Percentiles rank a stretch among this genome's conserved stretches.
phyloP scores from a whole-genome alignment of 2,888 invertebrate species.

The Drosophila niveifrons region DNA sequence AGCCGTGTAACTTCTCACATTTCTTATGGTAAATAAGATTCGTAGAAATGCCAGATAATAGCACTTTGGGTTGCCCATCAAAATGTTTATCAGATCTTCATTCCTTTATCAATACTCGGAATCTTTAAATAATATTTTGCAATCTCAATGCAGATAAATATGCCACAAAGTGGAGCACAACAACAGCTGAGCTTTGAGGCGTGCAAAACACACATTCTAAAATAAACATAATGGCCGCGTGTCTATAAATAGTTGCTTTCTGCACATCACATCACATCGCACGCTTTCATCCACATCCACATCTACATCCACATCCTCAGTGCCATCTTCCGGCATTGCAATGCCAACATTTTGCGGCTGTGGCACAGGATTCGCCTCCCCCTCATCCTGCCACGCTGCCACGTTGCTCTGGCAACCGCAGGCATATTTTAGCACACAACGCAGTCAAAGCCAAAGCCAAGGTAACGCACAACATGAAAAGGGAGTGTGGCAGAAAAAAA shows the following conservation, averaged over 20 bases:
- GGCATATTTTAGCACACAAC: conserved; percentile 29
- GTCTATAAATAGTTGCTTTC: conserved; percentile 24
- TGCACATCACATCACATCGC: not conserved
- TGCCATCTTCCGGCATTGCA: conserved; percentile 19
- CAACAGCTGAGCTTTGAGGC: not conserved
- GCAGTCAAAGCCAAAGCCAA: conserved; percentile 17
- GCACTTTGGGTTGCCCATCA: not conserved
- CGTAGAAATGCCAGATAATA: conserved; percentile 2
- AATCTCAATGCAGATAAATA: not conserved
- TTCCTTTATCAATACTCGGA: not conserved
- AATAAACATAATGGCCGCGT: conserved; percentile 9
- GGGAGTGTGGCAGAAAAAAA: not conserved
- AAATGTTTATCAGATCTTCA: conserved; percentile 4
- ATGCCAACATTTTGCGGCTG: conserved; percentile 55
- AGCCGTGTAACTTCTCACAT: conserved; percentile 51
- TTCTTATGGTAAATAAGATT: conserved; percentile 49
- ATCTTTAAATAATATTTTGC: conserved; percentile 6
- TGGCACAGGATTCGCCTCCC: conserved; percentile 11
- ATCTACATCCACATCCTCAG: not conserved
- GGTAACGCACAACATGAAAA: conserved; percentile 5
- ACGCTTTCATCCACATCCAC: not conserved
- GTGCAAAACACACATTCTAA: not conserved
- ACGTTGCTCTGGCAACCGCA: conserved; percentile 27
- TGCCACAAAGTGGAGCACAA: too few relatives aligned
- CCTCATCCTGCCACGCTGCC: not conserved